Base-by-base conservation (phyloP, 2,797 vertebrate genomes). In the Cirrhinus mrigala region DNA sequence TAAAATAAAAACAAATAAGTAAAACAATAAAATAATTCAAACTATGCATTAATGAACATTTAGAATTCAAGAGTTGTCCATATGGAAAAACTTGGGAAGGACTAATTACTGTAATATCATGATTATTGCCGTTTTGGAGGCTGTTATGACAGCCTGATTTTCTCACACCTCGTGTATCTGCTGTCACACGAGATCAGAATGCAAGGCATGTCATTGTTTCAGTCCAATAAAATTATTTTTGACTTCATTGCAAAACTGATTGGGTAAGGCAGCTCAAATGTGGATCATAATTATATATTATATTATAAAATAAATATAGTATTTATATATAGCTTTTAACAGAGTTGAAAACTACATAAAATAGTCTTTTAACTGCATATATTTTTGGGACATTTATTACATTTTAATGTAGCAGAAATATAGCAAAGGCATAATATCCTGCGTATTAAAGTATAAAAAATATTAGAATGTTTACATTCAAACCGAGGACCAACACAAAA, bases 61-160 rank as follows among this genome's bases (percentile, higher is more conserved):
- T 6, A 24, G 3, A 58, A 40, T 33, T n/a, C 10, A 64, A 48
- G n/a, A 46, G 40, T 16, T 37, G 27, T 52, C 46, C 24, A 33
- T 4, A 6, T 12, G 14, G 76, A 22, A 48, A 48, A 11, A 27
- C 37, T 24, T 10, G 29, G 8, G 54, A 56, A 56, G 8, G 20
- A 56, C n/a, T 66, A 75, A 83, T 66, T 58, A 78, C 37, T 69
- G 24, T 46, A 58, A 78, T 29, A 20, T 54, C 27, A 37, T 54
- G 46, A 76, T 83, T 66, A 78, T 68, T 44, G 48, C 18, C 1
- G 15, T 69, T 78, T 79, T 84, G 75, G 52, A 78, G 74, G 27
- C 7, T 69, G 66, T 58, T 60, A 70, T 78, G 83, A 79, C 75
- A 60, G 37, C 62, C 11, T 48, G 5, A 48, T 46, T 79, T 69